Conservation (phyloP, 2,797 vertebrate genomes). For the Clarias fuscus region DNA sequence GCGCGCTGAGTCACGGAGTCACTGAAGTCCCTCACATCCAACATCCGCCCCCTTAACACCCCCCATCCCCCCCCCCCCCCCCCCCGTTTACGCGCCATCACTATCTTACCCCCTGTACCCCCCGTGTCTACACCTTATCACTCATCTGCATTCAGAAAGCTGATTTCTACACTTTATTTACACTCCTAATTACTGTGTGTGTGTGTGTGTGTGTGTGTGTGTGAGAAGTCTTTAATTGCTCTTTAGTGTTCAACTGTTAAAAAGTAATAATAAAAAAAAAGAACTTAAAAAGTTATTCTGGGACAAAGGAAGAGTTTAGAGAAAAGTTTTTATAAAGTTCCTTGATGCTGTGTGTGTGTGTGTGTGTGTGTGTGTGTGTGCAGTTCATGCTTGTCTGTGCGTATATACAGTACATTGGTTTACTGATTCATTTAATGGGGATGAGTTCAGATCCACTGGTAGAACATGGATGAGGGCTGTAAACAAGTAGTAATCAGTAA, state of each 20-base stretch:
- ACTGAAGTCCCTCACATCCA: not conserved
- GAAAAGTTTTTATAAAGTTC: not conserved
- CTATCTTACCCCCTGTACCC: slow-evolving; percentile 5
- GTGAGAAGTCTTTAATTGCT: not conserved
- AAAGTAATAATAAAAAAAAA: not conserved
- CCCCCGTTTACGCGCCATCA: not conserved
- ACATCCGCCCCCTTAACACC: not conserved
- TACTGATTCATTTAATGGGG: no score
- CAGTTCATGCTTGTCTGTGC: not conserved
- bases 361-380: not conserved
- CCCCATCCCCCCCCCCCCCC: not conserved
- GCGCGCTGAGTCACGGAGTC: not conserved
- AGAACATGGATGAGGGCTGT: no score
- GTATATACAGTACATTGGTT: not conserved
- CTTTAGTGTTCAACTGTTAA: slow-evolving; percentile 4
- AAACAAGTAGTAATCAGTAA: no score
- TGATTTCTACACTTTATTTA: slow-evolving; percentile 15
- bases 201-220: not conserved
- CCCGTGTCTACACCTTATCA: slow-evolving; percentile 29
- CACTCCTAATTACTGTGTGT: not conserved
- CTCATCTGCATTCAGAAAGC: slow-evolving; percentile 29
- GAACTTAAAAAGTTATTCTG: not conserved
- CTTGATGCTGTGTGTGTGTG: not conserved
- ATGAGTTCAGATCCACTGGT: no score
- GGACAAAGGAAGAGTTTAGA: not conserved